These are phyloP conservation scores for Pogonognathellus flavescens DNA, from an alignment of 1,140 invertebrate species.

Conservation along the genomic window DNA sequence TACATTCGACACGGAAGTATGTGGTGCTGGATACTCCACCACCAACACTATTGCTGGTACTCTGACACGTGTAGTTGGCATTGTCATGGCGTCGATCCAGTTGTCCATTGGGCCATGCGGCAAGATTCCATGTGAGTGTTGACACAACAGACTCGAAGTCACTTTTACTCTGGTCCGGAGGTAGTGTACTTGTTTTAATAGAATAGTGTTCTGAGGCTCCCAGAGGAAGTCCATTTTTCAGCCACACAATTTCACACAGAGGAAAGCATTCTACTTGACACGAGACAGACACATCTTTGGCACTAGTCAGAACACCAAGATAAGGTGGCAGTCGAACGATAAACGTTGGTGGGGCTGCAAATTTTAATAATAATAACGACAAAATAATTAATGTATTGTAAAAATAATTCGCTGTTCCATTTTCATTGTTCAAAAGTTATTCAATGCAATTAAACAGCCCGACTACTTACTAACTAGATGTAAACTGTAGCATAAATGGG, in stretches of 20 bases:
- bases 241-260: conserved; percentile 84
- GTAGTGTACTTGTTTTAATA: conserved; percentile 76
- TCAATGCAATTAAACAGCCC: no score
- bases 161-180: conserved; percentile 80
- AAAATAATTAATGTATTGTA: not conserved
- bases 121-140: conserved; percentile 86
- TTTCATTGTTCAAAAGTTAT: no score
- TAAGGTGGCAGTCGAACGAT: conserved; percentile 86
- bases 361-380: conserved; percentile 66
- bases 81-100: conserved; percentile 83
- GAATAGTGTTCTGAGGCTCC: conserved; percentile 77
- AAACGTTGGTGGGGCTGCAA: conserved; percentile 85
- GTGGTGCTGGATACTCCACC: conserved; percentile 80
- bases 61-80: conserved; percentile 87
- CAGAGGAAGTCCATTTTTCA: conserved; percentile 77
- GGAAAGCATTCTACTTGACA: conserved; percentile 85
- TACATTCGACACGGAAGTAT: conserved; percentile 89
- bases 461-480: conserved; percentile 53
- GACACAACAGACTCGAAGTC: conserved; percentile 90
- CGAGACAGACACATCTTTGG: conserved; percentile 81
- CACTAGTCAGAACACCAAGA: conserved; percentile 82
- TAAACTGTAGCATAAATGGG: not conserved
- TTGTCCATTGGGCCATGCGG: conserved; percentile 82
- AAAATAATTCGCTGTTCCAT: not conserved
- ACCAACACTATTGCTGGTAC: conserved; percentile 78